phyloP scores from a whole-genome alignment of 2,113 vertebrate species.

The Ciconia boyciana region DNA sequence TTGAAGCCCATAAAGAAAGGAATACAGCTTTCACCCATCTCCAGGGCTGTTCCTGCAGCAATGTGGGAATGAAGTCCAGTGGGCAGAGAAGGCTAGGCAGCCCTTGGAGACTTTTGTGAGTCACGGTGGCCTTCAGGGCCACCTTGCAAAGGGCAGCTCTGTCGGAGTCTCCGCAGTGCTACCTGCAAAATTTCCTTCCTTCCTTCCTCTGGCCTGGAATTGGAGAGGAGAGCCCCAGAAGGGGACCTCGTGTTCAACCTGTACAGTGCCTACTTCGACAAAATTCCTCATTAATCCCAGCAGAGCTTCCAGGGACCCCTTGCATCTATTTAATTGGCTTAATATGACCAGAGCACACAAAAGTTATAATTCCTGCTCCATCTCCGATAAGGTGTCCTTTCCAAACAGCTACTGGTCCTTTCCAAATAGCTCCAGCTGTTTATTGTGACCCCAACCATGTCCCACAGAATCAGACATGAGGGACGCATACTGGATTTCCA shows the following conservation, averaged over 20 bases:
- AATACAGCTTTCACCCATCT: neutral
- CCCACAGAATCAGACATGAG: neutral
- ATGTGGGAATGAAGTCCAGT: neutral
- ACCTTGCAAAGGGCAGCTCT: neutral
- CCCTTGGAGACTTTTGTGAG: neutral
- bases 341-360: neutral
- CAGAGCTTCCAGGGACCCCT: neutral
- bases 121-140: neutral
- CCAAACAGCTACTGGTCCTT: neutral
- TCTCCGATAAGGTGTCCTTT: neutral
- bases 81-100: neutral
- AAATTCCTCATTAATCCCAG: neutral
- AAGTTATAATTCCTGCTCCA: neutral
- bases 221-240: neutral
- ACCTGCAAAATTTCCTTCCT: neutral
- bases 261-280: neutral
- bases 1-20: neutral
- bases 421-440: neutral
- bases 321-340: neutral
- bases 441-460: neutral
- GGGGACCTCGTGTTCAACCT: neutral
- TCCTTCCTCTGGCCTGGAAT: neutral
- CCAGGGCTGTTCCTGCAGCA: neutral
- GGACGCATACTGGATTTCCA: neutral
- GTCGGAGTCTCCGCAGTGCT: neutral